These are phyloP conservation scores for Protophormia terraenovae DNA, from an alignment of 2,888 invertebrate genomes.

Conservation along the genomic window DNA sequence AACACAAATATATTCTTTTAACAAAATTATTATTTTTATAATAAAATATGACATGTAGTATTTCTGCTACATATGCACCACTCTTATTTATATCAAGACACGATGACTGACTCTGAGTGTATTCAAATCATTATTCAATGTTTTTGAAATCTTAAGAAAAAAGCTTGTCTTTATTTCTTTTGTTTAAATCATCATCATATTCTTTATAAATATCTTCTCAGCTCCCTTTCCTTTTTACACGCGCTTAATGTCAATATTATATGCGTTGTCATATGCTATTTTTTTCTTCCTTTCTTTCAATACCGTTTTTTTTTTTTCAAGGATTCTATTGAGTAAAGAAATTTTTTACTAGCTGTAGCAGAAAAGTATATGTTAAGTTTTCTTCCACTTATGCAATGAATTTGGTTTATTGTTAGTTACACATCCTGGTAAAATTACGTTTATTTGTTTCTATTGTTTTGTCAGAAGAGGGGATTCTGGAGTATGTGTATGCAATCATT, in stretches of 20 bases:
- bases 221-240: conserved; percentile 19
- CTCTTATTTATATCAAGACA: background rate
- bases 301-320: conserved; percentile 16
- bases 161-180: conserved; percentile 29
- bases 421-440: conserved; percentile 60
- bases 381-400: conserved; percentile 60
- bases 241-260: conserved; percentile 74
- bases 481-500: conserved; percentile 70
- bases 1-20: background rate
- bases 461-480: background rate
- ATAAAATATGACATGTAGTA: conserved; percentile 55
- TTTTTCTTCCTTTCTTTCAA: background rate
- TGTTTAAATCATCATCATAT: conserved; percentile 55
- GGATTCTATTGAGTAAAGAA: conserved; percentile 36
- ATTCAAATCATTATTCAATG: conserved; percentile 51
- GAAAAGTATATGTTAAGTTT: conserved; percentile 39
- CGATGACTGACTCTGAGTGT: background rate
- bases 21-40: conserved; percentile 47
- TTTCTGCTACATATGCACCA: conserved; percentile 43
- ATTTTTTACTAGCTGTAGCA: background rate
- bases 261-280: conserved; percentile 71
- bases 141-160: conserved; percentile 51
- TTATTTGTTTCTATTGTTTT: conserved; percentile 50
- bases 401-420: conserved; percentile 54
- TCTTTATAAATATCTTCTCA: conserved; percentile 27